Conservation (phyloP, 2,113 vertebrate species). For the Erinaceus europaeus region DNA sequence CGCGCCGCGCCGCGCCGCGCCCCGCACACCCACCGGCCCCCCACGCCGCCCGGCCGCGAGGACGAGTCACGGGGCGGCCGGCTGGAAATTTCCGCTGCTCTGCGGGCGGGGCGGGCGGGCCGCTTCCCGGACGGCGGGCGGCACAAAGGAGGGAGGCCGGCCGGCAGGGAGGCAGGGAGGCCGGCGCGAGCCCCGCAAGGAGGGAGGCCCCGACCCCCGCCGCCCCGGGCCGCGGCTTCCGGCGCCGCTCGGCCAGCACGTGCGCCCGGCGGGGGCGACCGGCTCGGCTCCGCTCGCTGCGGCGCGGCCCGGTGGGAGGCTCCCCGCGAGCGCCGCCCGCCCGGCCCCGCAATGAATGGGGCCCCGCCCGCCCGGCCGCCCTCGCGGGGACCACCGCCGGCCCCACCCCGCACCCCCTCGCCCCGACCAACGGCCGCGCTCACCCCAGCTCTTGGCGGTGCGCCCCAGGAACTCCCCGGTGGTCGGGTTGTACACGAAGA, state of each 20-base stretch:
- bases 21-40: slow-evolving; percentile 43
- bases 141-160: slow-evolving; percentile 60
- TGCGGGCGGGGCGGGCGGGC: background rate
- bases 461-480: slow-evolving; percentile 92
- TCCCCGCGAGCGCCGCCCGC: too few relatives aligned
- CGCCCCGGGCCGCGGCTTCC: background rate
- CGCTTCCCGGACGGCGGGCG: slow-evolving; percentile 37
- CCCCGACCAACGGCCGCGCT: background rate
- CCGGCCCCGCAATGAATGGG: too few relatives aligned
- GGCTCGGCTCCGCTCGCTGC: background rate
- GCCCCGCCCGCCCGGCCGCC: too few relatives aligned
- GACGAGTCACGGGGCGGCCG: slow-evolving; percentile 73
- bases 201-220: background rate
- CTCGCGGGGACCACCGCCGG: too few relatives aligned
- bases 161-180: too few relatives aligned
- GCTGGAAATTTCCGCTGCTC: slow-evolving; percentile 86
- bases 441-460: slow-evolving; percentile 96
- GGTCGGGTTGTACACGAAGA: slow-evolving; percentile 91
- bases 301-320: too few relatives aligned
- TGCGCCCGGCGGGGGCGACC: background rate
- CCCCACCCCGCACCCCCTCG: too few relatives aligned
- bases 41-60: slow-evolving; percentile 28
- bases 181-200: background rate
- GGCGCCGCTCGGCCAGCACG: slow-evolving; percentile 23
- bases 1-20: too few relatives aligned